A percentile compares a stretch with the other conserved stretches of the same genome.
Conservation (phyloP, 2,113 vertebrate genomes). For the Saccopteryx leptura region DNA sequence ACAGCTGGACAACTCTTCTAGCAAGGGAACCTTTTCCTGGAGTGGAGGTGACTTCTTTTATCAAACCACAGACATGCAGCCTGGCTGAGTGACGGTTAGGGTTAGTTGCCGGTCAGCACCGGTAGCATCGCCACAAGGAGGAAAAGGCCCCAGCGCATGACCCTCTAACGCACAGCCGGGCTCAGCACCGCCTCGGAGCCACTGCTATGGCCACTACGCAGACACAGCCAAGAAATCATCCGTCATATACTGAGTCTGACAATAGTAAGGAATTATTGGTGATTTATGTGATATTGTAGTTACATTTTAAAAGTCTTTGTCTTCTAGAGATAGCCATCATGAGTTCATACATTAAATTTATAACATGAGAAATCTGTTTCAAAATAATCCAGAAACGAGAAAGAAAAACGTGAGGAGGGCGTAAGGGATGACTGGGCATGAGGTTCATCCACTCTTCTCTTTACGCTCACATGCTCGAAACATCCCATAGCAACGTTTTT, state of each 20-base stretch:
- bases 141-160: background rate
- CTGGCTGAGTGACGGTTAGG: background rate
- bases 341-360: background rate
- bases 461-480: background rate
- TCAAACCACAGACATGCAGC: background rate
- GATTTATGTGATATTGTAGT: no score
- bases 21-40: background rate
- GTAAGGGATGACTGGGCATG: background rate
- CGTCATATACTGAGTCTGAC: background rate
- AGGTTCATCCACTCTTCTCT: background rate
- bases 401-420: background rate
- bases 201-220: background rate
- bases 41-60: background rate
- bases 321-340: background rate
- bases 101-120: background rate
- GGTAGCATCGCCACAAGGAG: rapidly evolving
- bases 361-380: background rate
- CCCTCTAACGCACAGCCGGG: rapidly evolving
- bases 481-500: background rate
- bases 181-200: no score
- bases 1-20: background rate
- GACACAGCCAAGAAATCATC: background rate
- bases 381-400: background rate
- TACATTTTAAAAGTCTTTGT: background rate
- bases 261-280: no score